phyloP scores from a whole-genome alignment of 2,113 vertebrate species.

The Misgurnus mizolepis region DNA sequence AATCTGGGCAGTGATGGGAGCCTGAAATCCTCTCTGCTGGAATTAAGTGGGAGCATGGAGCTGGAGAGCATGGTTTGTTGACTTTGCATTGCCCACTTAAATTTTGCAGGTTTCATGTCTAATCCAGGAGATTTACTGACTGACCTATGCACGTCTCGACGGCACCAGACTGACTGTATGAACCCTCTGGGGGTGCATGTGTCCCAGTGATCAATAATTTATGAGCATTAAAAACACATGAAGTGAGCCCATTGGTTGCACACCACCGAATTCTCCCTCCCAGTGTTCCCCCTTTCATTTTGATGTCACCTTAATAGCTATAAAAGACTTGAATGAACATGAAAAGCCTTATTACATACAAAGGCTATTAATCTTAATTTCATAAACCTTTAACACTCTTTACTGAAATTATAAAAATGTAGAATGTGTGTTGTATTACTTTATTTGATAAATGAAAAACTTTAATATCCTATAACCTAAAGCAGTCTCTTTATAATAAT shows the following conservation, averaged over 20 bases:
- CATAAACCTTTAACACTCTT: not conserved
- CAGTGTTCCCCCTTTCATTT: slow-evolving; percentile 42
- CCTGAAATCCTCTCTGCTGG: slow-evolving; percentile 53
- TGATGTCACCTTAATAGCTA: slow-evolving; percentile 64
- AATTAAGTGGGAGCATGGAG: slow-evolving; percentile 37
- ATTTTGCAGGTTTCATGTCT: slow-evolving; percentile 46
- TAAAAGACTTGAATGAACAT: slow-evolving; percentile 37
- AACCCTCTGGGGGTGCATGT: slow-evolving; percentile 41
- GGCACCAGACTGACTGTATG: slow-evolving; percentile 10
- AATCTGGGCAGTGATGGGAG: slow-evolving; percentile 62
- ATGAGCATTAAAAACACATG: slow-evolving; percentile 72
- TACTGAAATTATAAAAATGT: not conserved
- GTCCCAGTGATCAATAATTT: slow-evolving; percentile 67
- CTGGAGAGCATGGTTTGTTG: slow-evolving; percentile 44
- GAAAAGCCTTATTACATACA: not conserved
- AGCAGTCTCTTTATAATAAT: too few species aligned
- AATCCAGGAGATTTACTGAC: slow-evolving; percentile 35
- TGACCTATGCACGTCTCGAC: slow-evolving; percentile 57
- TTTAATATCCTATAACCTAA: too few species aligned
- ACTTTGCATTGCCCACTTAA: slow-evolving; percentile 49
- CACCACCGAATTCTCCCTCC: slow-evolving; percentile 44
- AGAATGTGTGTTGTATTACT: not conserved
- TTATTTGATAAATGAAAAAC: not conserved
- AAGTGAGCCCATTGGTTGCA: slow-evolving; percentile 58
- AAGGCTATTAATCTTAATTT: too few species aligned